A percentile compares a stretch with the other conserved stretches of the same genome.
These are phyloP conservation scores for Neocrepidodera transversa DNA, from an alignment of 2,888 invertebrate species.

Conservation along the genomic window DNA sequence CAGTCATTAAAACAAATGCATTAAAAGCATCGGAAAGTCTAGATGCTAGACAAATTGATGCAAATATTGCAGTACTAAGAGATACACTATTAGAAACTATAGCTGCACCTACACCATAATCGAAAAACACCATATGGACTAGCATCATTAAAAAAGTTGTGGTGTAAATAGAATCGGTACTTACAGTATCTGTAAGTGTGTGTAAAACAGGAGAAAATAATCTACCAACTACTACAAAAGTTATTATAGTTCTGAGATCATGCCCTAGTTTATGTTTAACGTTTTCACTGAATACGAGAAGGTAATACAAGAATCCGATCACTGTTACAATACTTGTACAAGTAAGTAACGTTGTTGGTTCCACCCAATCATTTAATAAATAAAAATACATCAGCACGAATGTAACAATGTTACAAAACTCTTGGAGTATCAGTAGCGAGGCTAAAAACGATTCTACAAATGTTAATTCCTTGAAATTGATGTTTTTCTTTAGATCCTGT, in stretches of 20 bases:
- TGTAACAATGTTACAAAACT: constrained; percentile 78
- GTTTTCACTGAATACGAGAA: constrained; percentile 43
- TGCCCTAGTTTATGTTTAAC: constrained; percentile 57
- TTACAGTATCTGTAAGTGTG: constrained; percentile 94
- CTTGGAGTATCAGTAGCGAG: constrained; percentile 79
- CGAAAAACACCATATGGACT: constrained; percentile 88
- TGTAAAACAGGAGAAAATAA: constrained; percentile 90
- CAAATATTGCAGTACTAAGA: constrained; percentile 93
- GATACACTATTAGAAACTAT: constrained; percentile 92
- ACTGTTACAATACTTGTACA: constrained; percentile 65
- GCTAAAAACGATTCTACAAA: constrained; percentile 75
- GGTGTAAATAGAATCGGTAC: constrained; percentile 96
- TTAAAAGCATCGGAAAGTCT: constrained; percentile 84
- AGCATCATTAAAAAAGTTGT: constrained; percentile 88
- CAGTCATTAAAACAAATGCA: constrained; percentile 88
- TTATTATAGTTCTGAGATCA: constrained; percentile 79
- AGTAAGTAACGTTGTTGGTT: constrained; percentile 70
- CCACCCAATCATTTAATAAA: constrained; percentile 73
- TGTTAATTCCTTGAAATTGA: constrained; percentile 78
- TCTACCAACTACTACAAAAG: constrained; percentile 87
- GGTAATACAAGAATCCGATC: constrained; percentile 70
- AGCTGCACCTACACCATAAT: constrained; percentile 87
- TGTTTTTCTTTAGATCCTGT: constrained; percentile 82
- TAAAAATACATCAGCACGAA: constrained; percentile 77
- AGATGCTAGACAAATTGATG: constrained; percentile 93